Conservation (phyloP, 2,888 invertebrate genomes). For the Aporophyla lueneburgensis region DNA sequence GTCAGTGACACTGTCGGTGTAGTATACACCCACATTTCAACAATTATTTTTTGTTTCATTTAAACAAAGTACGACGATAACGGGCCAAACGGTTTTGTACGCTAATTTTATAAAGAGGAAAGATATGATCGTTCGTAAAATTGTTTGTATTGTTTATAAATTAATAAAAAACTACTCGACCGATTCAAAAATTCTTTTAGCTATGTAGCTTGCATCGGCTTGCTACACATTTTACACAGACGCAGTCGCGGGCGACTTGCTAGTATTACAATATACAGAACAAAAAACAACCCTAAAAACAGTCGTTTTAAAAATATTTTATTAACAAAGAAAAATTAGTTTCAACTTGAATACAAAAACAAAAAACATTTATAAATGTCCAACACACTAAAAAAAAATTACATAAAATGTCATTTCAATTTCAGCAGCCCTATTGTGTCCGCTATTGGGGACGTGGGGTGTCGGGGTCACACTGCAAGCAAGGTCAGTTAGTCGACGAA, state of each 20-base stretch:
- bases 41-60: not conserved
- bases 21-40: too few species aligned
- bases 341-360: not conserved
- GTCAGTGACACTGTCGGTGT: too few species aligned
- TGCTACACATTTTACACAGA: too few species aligned
- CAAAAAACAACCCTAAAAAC: not conserved
- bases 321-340: not conserved
- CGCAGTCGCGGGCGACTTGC: too few species aligned
- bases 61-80: not conserved
- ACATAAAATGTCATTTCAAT: not conserved
- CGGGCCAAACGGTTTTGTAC: not conserved
- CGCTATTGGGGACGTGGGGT: slow-evolving; percentile 38
- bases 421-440: slow-evolving; percentile 47
- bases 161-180: too few species aligned
- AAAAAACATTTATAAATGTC: slow-evolving; percentile 11
- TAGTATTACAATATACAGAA: not conserved
- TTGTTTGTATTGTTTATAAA: too few species aligned
- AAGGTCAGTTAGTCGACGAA: slow-evolving; percentile 61
- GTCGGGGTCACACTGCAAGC: slow-evolving; percentile 40
- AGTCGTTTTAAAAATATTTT: not conserved
- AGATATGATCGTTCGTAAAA: too few species aligned
- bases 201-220: too few species aligned
- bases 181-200: too few species aligned
- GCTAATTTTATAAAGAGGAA: too few species aligned
- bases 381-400: slow-evolving; percentile 13